Evolutionary conservation across 2,888 invertebrate genomes (phyloP), one percentile per base, ranked within the genome.

Genomic region (Boloria euphrosyne): DNA sequence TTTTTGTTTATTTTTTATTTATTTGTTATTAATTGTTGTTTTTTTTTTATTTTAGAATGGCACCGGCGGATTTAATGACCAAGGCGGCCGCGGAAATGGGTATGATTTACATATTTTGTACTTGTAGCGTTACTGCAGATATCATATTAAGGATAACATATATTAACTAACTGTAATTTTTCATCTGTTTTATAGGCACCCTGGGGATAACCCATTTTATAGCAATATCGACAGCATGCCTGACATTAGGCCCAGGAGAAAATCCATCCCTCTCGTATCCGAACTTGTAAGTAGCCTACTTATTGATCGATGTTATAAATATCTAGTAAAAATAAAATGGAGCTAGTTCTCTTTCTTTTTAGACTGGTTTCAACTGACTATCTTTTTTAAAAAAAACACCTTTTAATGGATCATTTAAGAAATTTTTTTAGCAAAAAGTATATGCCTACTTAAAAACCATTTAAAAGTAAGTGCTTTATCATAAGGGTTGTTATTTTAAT

Each of bases 221-320:
- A 98, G 98, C 90, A 98, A 98, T 90, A 99, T 99, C 93, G 99
- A 99, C 94, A 99, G 99, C 84, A 99, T 98, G 98, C 99, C 99
- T 60, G 99, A 99, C 89, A 99, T 99, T 89, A 95, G 98, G 82
- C 98, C 98, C 63, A 94, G 98, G 80, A 94, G 98, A 84, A 99
- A 99, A 93, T 98, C 98, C 62, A 98, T 99, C 83, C 98, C 99
- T 44, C 94, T 99, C 82, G 99, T 99, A 80, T 99, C 99, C 70
- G 99, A 99, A 93, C 95, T 99, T 96, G 99, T 99, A 95, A 96
- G 98, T 95, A 83, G 69, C 71, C 64, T 74, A 82, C 70, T 70
- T 75, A 62, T 59, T 67, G 68, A 68, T 66, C 68, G 71, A 18
- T 65, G 31, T 47, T 53, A 80, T 80, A 74, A 75, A 75, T 76